phyloP scores from a whole-genome alignment of 2,113 vertebrate species.

The Apodemus speciosus region DNA sequence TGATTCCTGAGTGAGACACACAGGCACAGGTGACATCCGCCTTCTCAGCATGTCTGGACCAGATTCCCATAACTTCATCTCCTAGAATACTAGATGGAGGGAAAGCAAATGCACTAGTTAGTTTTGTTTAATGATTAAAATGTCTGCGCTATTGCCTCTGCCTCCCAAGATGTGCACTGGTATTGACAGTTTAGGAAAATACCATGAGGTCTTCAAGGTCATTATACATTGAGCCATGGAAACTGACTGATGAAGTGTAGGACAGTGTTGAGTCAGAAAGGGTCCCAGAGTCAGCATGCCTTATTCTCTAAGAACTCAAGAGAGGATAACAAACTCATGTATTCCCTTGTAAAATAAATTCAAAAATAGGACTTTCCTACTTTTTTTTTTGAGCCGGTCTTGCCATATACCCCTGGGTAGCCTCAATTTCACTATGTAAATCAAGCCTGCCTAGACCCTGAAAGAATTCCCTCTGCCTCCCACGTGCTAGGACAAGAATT shows the following conservation, averaged over 20 bases:
- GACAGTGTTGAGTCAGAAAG: neutral
- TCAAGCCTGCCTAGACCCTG: neutral
- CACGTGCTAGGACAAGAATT: neutral
- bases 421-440: neutral
- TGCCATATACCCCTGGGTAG: neutral
- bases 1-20: constrained; percentile 98
- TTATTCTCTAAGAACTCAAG: neutral
- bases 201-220: constrained; percentile 12
- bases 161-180: neutral
- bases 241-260: neutral
- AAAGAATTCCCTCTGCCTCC: neutral
- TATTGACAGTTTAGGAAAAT: neutral
- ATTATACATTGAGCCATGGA: neutral
- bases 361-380: neutral
- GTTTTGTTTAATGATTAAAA: too few species aligned
- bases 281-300: neutral
- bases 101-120: constrained; percentile 41
- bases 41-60: constrained; percentile 97
- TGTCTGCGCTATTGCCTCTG: neutral
- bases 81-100: constrained; percentile 91
- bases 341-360: neutral
- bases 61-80: constrained; percentile 97
- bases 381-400: neutral
- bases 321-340: neutral
- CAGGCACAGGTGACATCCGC: constrained; percentile 97